phyloP scores from a whole-genome alignment of 2,113 vertebrate genomes.

The Dolichallabes microphthalmus region DNA sequence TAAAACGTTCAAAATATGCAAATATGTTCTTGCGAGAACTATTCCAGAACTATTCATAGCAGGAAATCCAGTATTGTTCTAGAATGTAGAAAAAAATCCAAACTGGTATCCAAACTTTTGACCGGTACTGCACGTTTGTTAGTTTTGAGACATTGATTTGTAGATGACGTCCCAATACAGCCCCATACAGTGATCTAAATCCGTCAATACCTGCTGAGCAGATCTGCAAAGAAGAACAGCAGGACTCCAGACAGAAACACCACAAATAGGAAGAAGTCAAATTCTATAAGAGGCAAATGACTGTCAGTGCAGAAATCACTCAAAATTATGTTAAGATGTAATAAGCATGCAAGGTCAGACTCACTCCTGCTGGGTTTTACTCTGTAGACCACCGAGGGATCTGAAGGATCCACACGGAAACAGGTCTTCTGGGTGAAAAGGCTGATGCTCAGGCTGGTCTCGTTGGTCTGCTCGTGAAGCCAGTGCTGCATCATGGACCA shows the following conservation, averaged over 20 bases:
- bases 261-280: conserved; percentile 85
- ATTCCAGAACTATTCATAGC: too few species aligned
- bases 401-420: conserved; percentile 81
- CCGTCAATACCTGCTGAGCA: conserved; percentile 83
- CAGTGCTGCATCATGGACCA: conserved; percentile 79
- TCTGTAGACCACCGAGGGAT: conserved; percentile 65
- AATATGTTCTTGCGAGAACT: too few species aligned
- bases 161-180: not conserved
- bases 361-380: conserved; percentile 77
- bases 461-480: conserved; percentile 83
- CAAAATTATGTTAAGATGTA: not conserved
- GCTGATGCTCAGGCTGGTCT: conserved; percentile 81
- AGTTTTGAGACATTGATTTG: not conserved
- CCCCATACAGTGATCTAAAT: not conserved
- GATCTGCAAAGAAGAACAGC: conserved; percentile 85
- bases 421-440: conserved; percentile 86
- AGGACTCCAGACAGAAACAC: conserved; percentile 82
- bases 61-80: too few species aligned
- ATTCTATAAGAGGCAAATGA: conserved; percentile 72
- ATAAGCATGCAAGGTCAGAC: conserved; percentile 47
- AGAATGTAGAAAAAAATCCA: too few species aligned
- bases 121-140: not conserved
- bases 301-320: not conserved
- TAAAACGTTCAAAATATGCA: too few species aligned
- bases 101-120: too few species aligned